Evolutionary conservation across 2,888 invertebrate genomes (phyloP).

Genomic region (Trachelus stipa): DNA sequence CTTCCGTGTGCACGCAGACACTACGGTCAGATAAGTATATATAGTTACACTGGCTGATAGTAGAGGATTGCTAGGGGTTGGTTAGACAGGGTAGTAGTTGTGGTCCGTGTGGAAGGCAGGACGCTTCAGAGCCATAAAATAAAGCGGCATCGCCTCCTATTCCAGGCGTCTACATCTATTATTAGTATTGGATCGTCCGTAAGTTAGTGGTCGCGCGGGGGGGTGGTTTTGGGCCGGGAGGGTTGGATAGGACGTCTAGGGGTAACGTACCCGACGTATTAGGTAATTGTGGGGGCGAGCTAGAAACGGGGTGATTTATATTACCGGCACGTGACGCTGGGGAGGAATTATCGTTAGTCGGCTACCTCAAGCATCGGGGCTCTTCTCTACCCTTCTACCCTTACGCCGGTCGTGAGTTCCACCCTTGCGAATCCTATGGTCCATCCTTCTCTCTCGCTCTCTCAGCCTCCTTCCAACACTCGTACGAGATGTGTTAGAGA

Average conservation of each 20-base stretch:
- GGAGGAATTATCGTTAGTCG: slow-evolving; percentile 60
- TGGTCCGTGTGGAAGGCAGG: not conserved
- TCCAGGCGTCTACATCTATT: slow-evolving; percentile 40
- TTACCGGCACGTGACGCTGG: slow-evolving; percentile 59
- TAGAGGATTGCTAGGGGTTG: not conserved
- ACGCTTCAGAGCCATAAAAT: not conserved
- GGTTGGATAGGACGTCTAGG: slow-evolving; percentile 39
- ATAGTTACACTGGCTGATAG: not conserved
- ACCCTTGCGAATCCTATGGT: slow-evolving; percentile 6
- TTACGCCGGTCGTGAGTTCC: not conserved
- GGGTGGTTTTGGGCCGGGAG: slow-evolving; percentile 28
- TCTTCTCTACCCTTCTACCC: slow-evolving; percentile 1
- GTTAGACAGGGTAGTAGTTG: not conserved
- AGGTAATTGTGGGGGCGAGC: slow-evolving; percentile 57
- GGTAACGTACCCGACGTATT: slow-evolving; percentile 56
- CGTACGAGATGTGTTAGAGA: not conserved
- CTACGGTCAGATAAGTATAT: not conserved
- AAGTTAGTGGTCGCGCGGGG: slow-evolving; percentile 42
- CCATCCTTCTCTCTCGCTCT: not conserved
- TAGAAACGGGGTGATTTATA: slow-evolving; percentile 58
- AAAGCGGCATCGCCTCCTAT: slow-evolving; percentile 3
- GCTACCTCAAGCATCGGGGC: slow-evolving; percentile 19
- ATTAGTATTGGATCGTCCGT: slow-evolving; percentile 46
- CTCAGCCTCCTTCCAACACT: not conserved
- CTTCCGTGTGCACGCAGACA: not conserved